Evolutionary conservation across 2,113 vertebrate genomes (phyloP).

Genomic region (Nerophis ophidion): DNA sequence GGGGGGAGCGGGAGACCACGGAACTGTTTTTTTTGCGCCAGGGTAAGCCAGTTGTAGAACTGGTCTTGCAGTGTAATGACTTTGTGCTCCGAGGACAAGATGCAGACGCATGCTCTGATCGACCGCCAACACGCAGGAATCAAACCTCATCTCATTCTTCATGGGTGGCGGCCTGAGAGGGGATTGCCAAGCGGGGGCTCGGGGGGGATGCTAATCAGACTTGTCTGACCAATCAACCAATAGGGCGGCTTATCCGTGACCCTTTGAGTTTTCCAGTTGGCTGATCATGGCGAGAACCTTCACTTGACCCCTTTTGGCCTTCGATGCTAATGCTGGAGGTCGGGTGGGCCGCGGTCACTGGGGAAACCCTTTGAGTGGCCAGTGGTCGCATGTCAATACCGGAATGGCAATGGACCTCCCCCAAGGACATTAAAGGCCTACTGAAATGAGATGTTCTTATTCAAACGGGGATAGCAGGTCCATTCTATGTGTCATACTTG

Average conservation of each 20-base stretch:
- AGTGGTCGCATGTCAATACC: neutral
- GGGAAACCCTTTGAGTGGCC: slow-evolving; percentile 27
- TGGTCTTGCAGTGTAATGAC: neutral
- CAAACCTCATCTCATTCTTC: slow-evolving; percentile 32
- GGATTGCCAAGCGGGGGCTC: slow-evolving; percentile 14
- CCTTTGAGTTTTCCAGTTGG: slow-evolving; percentile 68
- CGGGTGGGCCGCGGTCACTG: slow-evolving; percentile 22
- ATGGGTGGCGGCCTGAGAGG: slow-evolving; percentile 45
- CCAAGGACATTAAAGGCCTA: neutral
- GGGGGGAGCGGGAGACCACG: slow-evolving; percentile 20
- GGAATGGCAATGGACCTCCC: slow-evolving; percentile 1
- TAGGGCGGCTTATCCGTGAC: slow-evolving; percentile 62
- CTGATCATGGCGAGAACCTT: slow-evolving; percentile 64
- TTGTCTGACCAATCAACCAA: slow-evolving; percentile 64
- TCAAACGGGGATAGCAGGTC: no score
- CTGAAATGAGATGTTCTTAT: no score
- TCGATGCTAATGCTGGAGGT: slow-evolving; percentile 53
- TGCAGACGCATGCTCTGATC: neutral
- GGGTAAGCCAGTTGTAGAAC: neutral
- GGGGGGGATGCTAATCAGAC: slow-evolving; percentile 61
- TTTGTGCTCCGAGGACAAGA: neutral
- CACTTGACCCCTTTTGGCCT: slow-evolving; percentile 61
- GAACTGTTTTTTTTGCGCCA: no score
- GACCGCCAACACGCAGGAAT: no score
- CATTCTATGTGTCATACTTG: no score